A percentile compares a stretch with the other conserved stretches of the same genome.
Conservation (phyloP, 2,797 vertebrate species). For the Macroramphosus scolopax region DNA sequence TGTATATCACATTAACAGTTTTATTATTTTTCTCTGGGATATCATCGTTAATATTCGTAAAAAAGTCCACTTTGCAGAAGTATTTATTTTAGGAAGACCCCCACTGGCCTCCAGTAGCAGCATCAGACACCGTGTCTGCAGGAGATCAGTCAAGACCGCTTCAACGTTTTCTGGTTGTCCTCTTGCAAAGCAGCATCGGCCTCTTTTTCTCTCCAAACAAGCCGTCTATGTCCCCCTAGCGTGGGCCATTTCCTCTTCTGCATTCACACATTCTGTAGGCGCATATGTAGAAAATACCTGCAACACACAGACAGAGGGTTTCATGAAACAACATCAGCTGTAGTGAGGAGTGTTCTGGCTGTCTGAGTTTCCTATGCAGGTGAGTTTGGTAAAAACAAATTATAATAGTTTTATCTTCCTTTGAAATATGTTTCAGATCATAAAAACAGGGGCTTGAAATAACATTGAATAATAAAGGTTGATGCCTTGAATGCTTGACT, state of each 20-base stretch:
- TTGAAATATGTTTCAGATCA: too few species aligned
- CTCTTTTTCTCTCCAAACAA: conserved; percentile 7
- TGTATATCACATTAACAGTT: conserved; percentile 12
- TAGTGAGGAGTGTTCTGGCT: too few species aligned
- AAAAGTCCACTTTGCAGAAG: conserved; percentile 14
- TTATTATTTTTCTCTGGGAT: conserved; percentile 17
- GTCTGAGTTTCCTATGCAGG: too few species aligned
- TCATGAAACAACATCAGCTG: too few species aligned
- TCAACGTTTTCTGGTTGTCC: conserved; percentile 14
- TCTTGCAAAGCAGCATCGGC: conserved; percentile 19
- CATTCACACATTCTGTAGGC: conserved; percentile 87
- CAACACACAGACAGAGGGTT: conserved; percentile 26
- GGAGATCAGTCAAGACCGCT: conserved; percentile 38
- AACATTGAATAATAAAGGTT: too few species aligned
- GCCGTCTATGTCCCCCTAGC: conserved; percentile 55
- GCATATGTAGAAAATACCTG: conserved; percentile 90
- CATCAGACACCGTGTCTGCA: conserved; percentile 43
- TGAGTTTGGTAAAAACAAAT: too few species aligned
- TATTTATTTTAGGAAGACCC: conserved; percentile 6
- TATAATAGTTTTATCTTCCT: too few species aligned
- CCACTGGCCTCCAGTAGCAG: conserved; percentile 20
- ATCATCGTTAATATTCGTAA: conserved; percentile 11
- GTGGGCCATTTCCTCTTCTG: conserved; percentile 75
- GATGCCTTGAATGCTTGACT: neutral
- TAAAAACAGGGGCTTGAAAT: too few species aligned